phyloP scores from a whole-genome alignment of 2,113 vertebrate species.

The Alethe diademata region DNA sequence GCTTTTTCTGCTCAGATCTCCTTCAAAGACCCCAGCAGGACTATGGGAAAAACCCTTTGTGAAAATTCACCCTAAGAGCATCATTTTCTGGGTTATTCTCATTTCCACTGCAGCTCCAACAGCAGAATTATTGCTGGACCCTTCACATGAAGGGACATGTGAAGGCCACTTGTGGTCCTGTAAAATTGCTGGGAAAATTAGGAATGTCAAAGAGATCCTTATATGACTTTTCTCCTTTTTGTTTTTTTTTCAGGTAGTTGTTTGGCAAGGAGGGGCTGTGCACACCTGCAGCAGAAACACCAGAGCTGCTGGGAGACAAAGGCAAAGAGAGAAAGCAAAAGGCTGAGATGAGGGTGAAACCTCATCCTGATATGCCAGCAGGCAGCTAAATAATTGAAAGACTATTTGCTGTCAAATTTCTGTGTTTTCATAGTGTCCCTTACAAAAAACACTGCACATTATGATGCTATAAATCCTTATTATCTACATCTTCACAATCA shows the following conservation, averaged over 20 bases:
- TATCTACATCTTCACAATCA: background rate
- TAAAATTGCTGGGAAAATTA: background rate
- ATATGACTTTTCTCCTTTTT: background rate
- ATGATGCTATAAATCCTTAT: constrained; percentile 47
- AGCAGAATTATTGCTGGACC: background rate
- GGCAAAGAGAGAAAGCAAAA: background rate
- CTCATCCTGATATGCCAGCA: background rate
- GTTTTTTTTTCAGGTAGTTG: background rate
- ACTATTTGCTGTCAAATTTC: background rate
- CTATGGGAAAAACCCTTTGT: background rate
- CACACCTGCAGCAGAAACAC: background rate
- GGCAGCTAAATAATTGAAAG: background rate
- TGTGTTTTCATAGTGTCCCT: constrained; percentile 1
- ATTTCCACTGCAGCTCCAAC: background rate
- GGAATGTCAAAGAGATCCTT: background rate
- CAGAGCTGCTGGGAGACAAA: background rate
- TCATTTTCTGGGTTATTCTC: background rate
- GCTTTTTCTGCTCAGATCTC: background rate
- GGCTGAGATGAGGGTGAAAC: background rate
- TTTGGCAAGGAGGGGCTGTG: background rate
- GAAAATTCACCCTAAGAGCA: background rate
- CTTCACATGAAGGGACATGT: fast-evolving
- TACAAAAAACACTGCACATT: background rate
- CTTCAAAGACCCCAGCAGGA: background rate
- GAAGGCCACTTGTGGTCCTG: background rate